Percentiles rank a stretch among this genome's conserved stretches.
Evolutionary conservation across 1,140 invertebrate genomes (phyloP).

Genomic region (Sycophila sp.): DNA sequence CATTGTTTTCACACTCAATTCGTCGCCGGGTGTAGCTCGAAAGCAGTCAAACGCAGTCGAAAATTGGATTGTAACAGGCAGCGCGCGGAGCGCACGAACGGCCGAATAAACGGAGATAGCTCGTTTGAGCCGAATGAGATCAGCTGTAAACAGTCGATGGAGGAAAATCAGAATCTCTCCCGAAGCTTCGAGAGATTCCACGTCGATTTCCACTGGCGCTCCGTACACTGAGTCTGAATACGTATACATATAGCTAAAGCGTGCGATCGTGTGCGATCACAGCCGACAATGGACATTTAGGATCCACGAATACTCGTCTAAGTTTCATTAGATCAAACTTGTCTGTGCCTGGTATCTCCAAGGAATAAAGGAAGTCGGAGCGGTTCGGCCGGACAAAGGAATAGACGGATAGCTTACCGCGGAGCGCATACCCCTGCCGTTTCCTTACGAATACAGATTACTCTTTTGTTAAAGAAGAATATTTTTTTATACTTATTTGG

Average conservation of each 20-base stretch:
- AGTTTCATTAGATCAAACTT: conserved; percentile 15
- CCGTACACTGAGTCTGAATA: not conserved
- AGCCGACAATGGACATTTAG: too few species aligned
- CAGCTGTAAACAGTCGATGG: too few species aligned
- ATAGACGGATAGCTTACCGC: not conserved
- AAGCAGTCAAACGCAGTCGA: too few species aligned
- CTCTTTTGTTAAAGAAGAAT: not conserved
- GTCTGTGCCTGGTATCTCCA: not conserved
- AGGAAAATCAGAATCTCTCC: too few species aligned
- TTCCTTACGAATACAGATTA: too few species aligned
- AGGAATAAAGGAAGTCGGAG: not conserved
- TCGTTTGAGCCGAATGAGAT: too few species aligned
- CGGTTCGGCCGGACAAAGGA: not conserved
- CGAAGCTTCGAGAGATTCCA: not conserved
- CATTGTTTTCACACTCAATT: too few species aligned
- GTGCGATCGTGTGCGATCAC: not conserved
- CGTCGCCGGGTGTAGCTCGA: too few species aligned
- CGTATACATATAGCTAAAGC: not conserved
- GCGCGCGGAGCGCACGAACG: too few species aligned
- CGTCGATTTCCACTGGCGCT: not conserved
- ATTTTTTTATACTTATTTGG: not conserved
- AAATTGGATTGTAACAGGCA: too few species aligned
- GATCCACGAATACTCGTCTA: not conserved
- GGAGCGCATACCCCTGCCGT: too few species aligned
- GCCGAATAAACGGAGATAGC: too few species aligned